Evolutionary conservation across 1,140 invertebrate species (phyloP), one percentile per base, ranked within the genome.

Genomic region (Tetramorium alpestre): DNA sequence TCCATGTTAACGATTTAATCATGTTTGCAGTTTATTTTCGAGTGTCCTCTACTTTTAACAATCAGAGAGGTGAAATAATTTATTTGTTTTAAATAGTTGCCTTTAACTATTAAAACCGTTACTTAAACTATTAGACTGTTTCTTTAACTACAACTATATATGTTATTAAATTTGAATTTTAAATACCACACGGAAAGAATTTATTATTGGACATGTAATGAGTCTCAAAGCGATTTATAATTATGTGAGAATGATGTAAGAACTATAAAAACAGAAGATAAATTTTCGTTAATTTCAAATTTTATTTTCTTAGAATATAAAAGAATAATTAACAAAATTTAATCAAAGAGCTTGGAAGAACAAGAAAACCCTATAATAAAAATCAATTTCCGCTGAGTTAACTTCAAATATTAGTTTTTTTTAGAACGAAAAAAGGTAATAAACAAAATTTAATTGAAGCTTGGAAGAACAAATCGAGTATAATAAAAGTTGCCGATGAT

Each of bases 1-100:
- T 70, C 10, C 22, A 18, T 70, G 67, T 72, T 72, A 81, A 81
- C 58, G 47, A 49, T 44, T 81, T 69, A 70, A 78, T 44, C 41
- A 10, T 78, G 58, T 65, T n/a, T 6, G 44, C 49, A 49, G 22
- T 65, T 65, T 10, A 13, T 65, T 7, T 49, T 49, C 25, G 41
- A 77, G 58, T 7, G 5, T 47, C 16, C 25, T 65, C 11, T 6
- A 65, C 18, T 33, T 78, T 41, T 65, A 65, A 49, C 56, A 25
- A 60, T 75, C 28, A 28, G 6, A 38, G 18, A 54, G 6, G 11
- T 73, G 18, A 38, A 58, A 41, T 75, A 22, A 56, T 0, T 25
- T 13, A 18, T n/a, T 3, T 3, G 1, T 11, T 76, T 18, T 5
- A n/a, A 73, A 58, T 10, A 41, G 13, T 76, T 11, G 18, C 5